Percentiles rank a stretch among this genome's conserved stretches.
phyloP scores from a whole-genome alignment of 2,113 vertebrate genomes.

The Etia nguti region DNA sequence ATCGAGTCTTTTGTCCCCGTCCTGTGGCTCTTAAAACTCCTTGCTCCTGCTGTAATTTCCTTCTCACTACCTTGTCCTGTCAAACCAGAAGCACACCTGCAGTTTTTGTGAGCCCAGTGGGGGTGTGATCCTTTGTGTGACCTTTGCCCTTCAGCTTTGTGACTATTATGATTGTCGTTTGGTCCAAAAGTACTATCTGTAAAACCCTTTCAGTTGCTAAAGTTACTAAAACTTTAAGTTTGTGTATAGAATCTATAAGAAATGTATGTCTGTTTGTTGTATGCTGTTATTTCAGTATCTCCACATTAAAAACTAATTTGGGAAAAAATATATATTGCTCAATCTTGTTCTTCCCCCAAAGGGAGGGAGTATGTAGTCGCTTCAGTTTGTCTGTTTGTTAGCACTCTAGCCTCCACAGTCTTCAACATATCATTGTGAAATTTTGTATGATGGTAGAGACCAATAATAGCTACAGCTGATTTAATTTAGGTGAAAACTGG shows the following conservation, averaged over 20 bases:
- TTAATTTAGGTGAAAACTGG: background rate
- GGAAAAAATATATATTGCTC: background rate
- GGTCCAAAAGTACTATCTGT: slow-evolving; percentile 53
- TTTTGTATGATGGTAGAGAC: background rate
- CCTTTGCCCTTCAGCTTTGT: slow-evolving; percentile 40
- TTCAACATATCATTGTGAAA: background rate
- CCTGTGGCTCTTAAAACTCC: slow-evolving; percentile 21
- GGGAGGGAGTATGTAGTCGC: background rate
- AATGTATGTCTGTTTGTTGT: slow-evolving; percentile 61
- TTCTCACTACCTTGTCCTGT: slow-evolving; percentile 32
- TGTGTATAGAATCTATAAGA: slow-evolving; percentile 30
- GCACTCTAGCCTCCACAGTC: background rate
- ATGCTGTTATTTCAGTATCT: slow-evolving; percentile 63
- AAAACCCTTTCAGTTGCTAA: slow-evolving; percentile 44
- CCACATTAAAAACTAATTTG: slow-evolving; percentile 53
- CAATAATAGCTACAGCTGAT: background rate
- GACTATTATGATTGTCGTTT: slow-evolving; percentile 56
- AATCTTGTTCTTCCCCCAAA: background rate
- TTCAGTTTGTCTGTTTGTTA: background rate
- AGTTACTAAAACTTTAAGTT: slow-evolving; percentile 45
- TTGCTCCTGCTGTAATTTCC: slow-evolving; percentile 42
- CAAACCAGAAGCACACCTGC: slow-evolving; percentile 47
- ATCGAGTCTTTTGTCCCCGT: background rate
- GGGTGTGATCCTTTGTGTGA: slow-evolving; percentile 34
- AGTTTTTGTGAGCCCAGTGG: slow-evolving; percentile 44